Percentiles rank a stretch among this genome's conserved stretches.
Evolutionary conservation across 2,797 vertebrate genomes (phyloP).

Genomic region (Denticeps clupeoides): DNA sequence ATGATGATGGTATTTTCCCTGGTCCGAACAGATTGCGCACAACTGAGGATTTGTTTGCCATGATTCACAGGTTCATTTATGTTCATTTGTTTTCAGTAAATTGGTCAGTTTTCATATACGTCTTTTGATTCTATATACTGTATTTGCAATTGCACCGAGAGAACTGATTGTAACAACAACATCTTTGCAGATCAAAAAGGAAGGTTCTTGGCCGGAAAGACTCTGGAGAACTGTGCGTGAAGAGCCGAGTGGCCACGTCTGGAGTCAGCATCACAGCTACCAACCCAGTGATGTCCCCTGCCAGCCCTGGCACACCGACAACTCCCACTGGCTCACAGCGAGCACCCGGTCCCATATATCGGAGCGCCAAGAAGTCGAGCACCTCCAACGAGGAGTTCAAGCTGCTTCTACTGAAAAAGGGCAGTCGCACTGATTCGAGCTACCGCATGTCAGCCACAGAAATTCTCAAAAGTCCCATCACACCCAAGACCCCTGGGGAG

Average conservation of each 20-base stretch:
- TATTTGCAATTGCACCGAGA: too few relatives aligned
- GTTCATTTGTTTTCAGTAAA: too few relatives aligned
- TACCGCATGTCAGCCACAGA: conserved; percentile 97
- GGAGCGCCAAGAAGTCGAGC: conserved; percentile 93
- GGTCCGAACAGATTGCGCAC: conserved; percentile 93
- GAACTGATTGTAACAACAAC: too few relatives aligned
- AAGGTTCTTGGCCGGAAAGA: conserved; percentile 96
- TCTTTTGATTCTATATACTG: too few relatives aligned
- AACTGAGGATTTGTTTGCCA: conserved; percentile 95
- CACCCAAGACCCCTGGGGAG: conserved; percentile 81
- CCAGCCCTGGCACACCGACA: conserved; percentile 28
- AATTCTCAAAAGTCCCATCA: conserved; percentile 92
- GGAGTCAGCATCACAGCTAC: conserved; percentile 34
- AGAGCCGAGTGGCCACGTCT: conserved; percentile 66
- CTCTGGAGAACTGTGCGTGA: conserved; percentile 77
- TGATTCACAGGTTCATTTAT: conserved; percentile 87
- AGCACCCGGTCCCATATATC: conserved; percentile 88
- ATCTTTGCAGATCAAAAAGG: conserved; percentile 83
- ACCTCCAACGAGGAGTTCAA: conserved; percentile 98
- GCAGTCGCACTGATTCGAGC: conserved; percentile 88
- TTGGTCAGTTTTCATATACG: too few relatives aligned
- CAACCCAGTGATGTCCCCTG: conserved; percentile 28
- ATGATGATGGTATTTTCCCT: conserved; percentile 76
- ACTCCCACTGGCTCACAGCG: conserved; percentile 65
- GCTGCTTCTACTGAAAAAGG: conserved; percentile 87